Conservation (phyloP, 2,797 vertebrate genomes). For the Pseudocheirus occidentalis region DNA sequence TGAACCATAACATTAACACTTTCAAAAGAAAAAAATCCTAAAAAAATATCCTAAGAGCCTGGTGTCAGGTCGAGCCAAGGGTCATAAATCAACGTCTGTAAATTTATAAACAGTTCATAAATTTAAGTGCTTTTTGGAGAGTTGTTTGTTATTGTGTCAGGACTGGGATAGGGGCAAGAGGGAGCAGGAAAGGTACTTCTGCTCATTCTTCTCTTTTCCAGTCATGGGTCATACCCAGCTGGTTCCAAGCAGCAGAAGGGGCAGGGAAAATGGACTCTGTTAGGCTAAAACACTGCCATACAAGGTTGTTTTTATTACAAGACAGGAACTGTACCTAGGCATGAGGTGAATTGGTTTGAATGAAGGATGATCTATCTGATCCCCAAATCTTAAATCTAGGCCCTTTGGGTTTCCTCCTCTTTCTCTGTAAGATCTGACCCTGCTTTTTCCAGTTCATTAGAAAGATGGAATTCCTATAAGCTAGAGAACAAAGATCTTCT, state of each 20-base stretch:
- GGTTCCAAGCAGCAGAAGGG: constrained; percentile 8
- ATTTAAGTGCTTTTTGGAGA: constrained; percentile 86
- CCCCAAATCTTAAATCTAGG: neutral
- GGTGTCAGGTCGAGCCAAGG: constrained; percentile 82
- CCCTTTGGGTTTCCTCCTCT: neutral
- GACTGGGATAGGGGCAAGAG: constrained; percentile 62
- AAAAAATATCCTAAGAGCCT: constrained; percentile 78
- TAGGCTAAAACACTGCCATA: neutral
- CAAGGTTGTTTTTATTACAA: neutral
- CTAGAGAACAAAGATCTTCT: constrained; percentile 5
- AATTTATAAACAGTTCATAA: constrained; percentile 88
- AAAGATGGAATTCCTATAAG: neutral
- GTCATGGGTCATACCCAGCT: neutral
- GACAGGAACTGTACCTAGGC: fast-evolving
- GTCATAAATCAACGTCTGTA: constrained; percentile 86
- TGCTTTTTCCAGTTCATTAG: neutral
- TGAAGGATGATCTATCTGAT: constrained; percentile 1
- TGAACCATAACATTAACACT: constrained; percentile 84
- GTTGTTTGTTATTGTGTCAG: constrained; percentile 85
- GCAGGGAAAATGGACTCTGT: constrained; percentile 5
- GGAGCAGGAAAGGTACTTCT: constrained; percentile 64
- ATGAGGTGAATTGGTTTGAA: neutral
- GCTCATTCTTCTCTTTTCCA: constrained; percentile 64
- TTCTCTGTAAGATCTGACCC: neutral
- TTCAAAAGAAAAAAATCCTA: constrained; percentile 80